Percentiles rank a stretch among this genome's conserved stretches.
phyloP scores from a whole-genome alignment of 1,140 invertebrate species.

The Aradophagus sp. region DNA sequence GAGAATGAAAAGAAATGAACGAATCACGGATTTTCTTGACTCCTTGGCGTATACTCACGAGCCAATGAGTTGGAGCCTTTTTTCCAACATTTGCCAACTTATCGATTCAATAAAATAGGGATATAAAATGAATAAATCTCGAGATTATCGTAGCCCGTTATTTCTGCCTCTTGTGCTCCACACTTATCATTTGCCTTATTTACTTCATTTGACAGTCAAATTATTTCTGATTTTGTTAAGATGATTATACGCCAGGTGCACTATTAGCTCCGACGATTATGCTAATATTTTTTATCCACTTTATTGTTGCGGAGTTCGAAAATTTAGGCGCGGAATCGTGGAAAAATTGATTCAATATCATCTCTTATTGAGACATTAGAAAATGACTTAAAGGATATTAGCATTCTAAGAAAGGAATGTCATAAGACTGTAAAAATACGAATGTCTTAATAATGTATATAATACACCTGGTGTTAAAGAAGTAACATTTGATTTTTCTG shows the following conservation, averaged over 20 bases:
- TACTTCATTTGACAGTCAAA: conserved; percentile 47
- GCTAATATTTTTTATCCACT: conserved; percentile 19
- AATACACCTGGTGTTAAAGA: conserved; percentile 8
- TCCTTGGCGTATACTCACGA: too few relatives aligned
- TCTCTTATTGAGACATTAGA: conserved; percentile 43
- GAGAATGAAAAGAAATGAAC: too few relatives aligned
- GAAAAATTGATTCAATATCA: conserved; percentile 16
- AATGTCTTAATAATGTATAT: conserved; percentile 15
- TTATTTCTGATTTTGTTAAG: conserved; percentile 43
- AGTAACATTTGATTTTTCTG: conserved; percentile 31
- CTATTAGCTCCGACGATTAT: conserved; percentile 39
- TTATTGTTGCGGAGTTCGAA: conserved; percentile 27
- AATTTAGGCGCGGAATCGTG: conserved; percentile 28
- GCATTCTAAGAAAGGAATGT: conserved; percentile 31
- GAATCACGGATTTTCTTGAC: too few relatives aligned
- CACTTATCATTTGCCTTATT: conserved; percentile 50
- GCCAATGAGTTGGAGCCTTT: too few relatives aligned
- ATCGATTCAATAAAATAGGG: too few relatives aligned
- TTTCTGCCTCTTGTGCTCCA: too few relatives aligned
- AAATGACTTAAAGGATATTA: conserved; percentile 36
- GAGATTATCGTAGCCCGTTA: too few relatives aligned
- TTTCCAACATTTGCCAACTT: too few relatives aligned
- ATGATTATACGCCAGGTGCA: conserved; percentile 26
- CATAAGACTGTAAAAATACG: conserved; percentile 32
- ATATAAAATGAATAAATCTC: too few relatives aligned